Conservation (phyloP, 2,797 vertebrate species). For the Eurystomus glaucurus region DNA sequence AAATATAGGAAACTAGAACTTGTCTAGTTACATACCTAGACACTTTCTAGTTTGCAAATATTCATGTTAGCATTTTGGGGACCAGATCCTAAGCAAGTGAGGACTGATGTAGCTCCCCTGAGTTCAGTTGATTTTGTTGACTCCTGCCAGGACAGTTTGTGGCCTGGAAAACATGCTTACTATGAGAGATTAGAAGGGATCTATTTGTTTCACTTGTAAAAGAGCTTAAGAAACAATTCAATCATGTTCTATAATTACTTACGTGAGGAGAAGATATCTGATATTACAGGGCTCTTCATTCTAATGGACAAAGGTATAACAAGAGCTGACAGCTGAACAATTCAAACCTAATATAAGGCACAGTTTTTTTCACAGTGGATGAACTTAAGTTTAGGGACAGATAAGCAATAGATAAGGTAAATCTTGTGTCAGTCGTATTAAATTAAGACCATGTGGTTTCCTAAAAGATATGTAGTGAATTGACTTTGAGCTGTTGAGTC, state of each 20-base stretch:
- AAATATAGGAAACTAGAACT: background rate
- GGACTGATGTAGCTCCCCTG: background rate
- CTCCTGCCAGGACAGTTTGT: background rate
- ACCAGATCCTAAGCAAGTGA: background rate
- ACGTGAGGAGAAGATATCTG: background rate
- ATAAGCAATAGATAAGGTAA: background rate
- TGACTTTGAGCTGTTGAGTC: background rate
- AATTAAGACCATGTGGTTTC: background rate
- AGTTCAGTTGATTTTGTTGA: constrained; percentile 22
- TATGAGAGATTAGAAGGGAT: constrained; percentile 42
- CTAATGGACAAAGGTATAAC: background rate
- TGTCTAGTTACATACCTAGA: background rate
- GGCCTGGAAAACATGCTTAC: constrained; percentile 62
- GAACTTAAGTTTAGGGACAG: background rate
- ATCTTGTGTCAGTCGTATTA: background rate
- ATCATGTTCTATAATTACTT: constrained; percentile 64
- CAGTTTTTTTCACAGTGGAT: background rate
- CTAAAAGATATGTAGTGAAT: background rate
- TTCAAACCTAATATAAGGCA: background rate
- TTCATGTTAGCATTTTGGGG: background rate
- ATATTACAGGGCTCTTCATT: background rate
- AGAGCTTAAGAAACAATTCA: constrained; percentile 60
- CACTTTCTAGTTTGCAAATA: constrained; percentile 17
- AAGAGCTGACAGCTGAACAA: background rate
- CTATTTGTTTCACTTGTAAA: constrained; percentile 55